Evolutionary conservation across 2,888 invertebrate species (phyloP).

Genomic region (Lepas anatifera): DNA sequence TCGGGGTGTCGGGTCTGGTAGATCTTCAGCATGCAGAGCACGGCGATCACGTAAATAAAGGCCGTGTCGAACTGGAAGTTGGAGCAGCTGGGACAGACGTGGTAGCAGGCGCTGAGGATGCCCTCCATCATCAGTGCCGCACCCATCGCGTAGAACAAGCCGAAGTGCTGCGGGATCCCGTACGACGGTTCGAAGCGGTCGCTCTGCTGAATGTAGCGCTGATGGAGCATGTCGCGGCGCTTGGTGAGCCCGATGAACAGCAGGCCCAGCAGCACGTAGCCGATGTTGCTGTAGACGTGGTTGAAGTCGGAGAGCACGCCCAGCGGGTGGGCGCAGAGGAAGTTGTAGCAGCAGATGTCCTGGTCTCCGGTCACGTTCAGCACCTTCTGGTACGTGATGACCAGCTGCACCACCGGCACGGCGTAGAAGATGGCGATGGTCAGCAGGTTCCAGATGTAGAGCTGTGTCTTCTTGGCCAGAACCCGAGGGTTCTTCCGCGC

Average conservation of each 20-base stretch:
- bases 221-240: conserved; percentile 40
- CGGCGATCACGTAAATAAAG: conserved; percentile 84
- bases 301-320: conserved; percentile 68
- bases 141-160: conserved; percentile 76
- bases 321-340: conserved; percentile 70
- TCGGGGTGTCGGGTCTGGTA: conserved; percentile 82
- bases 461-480: conserved; percentile 48
- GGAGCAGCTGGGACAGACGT: conserved; percentile 74
- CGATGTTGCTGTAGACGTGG: conserved; percentile 73
- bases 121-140: conserved; percentile 76
- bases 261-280: conserved; percentile 63
- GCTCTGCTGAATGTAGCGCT: conserved; percentile 29
- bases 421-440: conserved; percentile 75
- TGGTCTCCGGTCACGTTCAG: conserved; percentile 68
- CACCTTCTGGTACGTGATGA: conserved; percentile 55
- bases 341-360: conserved; percentile 83
- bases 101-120: conserved; percentile 71
- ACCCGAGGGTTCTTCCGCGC: conserved; percentile 50
- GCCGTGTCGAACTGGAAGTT: conserved; percentile 89
- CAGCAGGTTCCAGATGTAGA: conserved; percentile 61
- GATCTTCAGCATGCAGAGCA: conserved; percentile 71
- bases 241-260: conserved; percentile 61
- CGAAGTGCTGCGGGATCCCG: conserved; percentile 68
- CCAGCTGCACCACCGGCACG: conserved; percentile 69
- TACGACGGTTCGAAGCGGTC: conserved; percentile 40